Conservation (phyloP, 2,888 invertebrate species). For the Spilosoma lubricipeda region DNA sequence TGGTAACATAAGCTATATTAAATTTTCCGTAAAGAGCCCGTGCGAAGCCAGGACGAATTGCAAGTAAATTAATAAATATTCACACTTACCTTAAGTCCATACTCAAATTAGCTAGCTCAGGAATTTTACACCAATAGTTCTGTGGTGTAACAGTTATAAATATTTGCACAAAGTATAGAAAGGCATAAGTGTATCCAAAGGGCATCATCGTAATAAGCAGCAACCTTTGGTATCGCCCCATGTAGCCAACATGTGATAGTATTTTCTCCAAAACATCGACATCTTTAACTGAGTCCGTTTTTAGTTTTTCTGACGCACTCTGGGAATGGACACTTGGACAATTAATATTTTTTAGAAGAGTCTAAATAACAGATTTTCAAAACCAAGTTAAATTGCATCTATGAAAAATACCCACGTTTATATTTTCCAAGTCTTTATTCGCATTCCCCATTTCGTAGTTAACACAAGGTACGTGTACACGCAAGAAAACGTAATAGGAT, state of each 20-base stretch:
- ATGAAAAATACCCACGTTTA: neutral
- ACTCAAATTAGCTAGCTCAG: slow-evolving; percentile 61
- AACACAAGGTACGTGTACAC: neutral
- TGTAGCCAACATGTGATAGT: neutral
- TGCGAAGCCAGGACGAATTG: too few relatives aligned
- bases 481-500: neutral
- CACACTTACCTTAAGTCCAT: slow-evolving; percentile 55
- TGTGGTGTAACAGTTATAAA: slow-evolving; percentile 74
- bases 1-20: too few relatives aligned
- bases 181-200: neutral
- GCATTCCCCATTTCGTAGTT: neutral
- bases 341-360: neutral
- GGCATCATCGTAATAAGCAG: neutral
- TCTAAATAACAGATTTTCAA: neutral
- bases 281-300: neutral
- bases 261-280: neutral
- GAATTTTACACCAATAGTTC: slow-evolving; percentile 72
- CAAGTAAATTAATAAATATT: neutral
- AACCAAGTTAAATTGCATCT: neutral
- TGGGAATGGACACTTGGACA: neutral
- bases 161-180: slow-evolving; percentile 59
- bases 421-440: neutral
- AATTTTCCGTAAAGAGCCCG: too few relatives aligned
- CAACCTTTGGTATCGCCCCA: neutral
- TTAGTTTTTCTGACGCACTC: neutral